These are phyloP conservation scores for Hirtodrosophila alboralis DNA, from an alignment of 2,888 invertebrate species.

Conservation along the genomic window DNA sequence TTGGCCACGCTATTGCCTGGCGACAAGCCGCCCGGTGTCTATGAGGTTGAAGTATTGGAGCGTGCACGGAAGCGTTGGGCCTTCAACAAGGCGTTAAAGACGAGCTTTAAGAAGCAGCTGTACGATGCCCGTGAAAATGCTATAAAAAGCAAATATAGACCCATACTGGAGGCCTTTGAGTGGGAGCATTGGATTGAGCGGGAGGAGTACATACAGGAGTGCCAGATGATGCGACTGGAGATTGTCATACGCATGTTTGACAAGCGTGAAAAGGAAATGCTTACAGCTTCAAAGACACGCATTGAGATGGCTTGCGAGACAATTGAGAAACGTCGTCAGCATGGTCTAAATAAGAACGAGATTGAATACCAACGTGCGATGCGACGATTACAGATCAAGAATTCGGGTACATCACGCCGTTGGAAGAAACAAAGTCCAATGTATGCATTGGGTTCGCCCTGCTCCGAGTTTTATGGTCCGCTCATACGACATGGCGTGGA, in stretches of 20 bases:
- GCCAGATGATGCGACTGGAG: slow-evolving; percentile 88
- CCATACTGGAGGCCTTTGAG: slow-evolving; percentile 91
- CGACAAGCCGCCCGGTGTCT: slow-evolving; percentile 78
- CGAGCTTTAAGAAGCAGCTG: slow-evolving; percentile 85
- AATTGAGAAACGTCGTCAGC: slow-evolving; percentile 85
- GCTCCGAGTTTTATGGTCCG: slow-evolving; percentile 88
- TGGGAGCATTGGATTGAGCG: slow-evolving; percentile 92
- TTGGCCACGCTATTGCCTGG: slow-evolving; percentile 75
- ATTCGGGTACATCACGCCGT: slow-evolving; percentile 81
- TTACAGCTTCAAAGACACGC: slow-evolving; percentile 81
- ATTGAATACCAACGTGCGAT: slow-evolving; percentile 83
- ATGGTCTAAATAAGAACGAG: slow-evolving; percentile 86
- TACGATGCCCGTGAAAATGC: slow-evolving; percentile 85
- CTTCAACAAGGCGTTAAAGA: slow-evolving; percentile 86
- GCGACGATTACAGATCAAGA: slow-evolving; percentile 85
- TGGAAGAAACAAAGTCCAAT: slow-evolving; percentile 85
- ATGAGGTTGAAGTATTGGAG: slow-evolving; percentile 86
- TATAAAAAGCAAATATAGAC: slow-evolving; percentile 84
- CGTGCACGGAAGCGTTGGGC: slow-evolving; percentile 88
- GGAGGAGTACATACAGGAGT: slow-evolving; percentile 90
- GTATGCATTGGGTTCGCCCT: slow-evolving; percentile 85
- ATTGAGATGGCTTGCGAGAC: slow-evolving; percentile 85
- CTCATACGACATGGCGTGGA: slow-evolving; percentile 87
- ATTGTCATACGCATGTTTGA: slow-evolving; percentile 86
- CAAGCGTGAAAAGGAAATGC: slow-evolving; percentile 84